A percentile compares a stretch with the other conserved stretches of the same genome.
Evolutionary conservation across 2,888 invertebrate species (phyloP).

Genomic region (Nomada hirtipes): DNA sequence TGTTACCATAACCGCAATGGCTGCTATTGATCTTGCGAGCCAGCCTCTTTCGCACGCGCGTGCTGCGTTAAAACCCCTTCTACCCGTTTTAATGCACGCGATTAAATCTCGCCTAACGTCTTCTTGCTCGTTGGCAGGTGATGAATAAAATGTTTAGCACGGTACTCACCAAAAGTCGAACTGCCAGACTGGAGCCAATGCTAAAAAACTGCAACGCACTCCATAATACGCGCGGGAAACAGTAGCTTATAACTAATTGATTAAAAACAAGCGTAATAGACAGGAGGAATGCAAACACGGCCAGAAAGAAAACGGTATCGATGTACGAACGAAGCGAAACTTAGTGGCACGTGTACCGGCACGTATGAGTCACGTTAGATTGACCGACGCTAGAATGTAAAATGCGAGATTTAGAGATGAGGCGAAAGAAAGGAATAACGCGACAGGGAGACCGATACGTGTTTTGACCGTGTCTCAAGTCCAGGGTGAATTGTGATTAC

Average conservation of each 20-base stretch:
- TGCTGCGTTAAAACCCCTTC: conserved; percentile 52
- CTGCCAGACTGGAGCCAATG: conserved; percentile 74
- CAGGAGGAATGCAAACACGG: background rate
- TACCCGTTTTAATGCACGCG: conserved; percentile 31
- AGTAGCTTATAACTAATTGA: conserved; percentile 41
- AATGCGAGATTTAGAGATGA: conserved; percentile 16
- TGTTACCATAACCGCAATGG: conserved; percentile 69
- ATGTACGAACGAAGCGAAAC: background rate
- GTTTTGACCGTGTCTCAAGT: conserved; percentile 59
- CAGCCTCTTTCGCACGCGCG: conserved; percentile 57
- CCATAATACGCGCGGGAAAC: conserved; percentile 73
- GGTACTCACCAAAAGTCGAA: conserved; percentile 77
- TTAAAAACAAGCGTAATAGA: conserved; percentile 2
- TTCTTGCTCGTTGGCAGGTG: background rate
- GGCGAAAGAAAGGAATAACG: conserved; percentile 48
- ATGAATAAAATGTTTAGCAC: background rate
- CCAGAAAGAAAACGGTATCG: background rate
- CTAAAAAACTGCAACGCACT: conserved; percentile 81
- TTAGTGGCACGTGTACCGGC: background rate
- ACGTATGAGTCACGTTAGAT: background rate
- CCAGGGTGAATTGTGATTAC: conserved; percentile 67
- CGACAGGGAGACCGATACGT: conserved; percentile 54
- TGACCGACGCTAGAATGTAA: conserved; percentile 20
- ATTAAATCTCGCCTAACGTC: conserved; percentile 28
- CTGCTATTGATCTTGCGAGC: conserved; percentile 68